phyloP scores from a whole-genome alignment of 2,113 vertebrate genomes.

The Lethenteron reissneri region DNA sequence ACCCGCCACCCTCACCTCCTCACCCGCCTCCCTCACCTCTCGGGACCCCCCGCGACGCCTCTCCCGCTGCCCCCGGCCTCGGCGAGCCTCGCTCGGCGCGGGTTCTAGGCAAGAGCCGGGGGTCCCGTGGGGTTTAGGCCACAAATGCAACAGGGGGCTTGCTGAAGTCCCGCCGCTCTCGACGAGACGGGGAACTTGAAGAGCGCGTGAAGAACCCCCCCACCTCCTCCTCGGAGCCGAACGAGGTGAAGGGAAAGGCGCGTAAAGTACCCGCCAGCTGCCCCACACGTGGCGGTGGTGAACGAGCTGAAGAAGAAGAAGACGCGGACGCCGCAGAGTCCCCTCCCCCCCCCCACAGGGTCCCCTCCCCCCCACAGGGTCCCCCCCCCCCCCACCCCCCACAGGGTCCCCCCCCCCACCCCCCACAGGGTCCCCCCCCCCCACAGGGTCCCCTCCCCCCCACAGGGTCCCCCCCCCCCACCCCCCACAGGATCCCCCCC shows the following conservation, averaged over 20 bases:
- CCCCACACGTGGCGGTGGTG: constrained; percentile 11
- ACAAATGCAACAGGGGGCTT: constrained; percentile 2
- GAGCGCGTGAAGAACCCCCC: constrained; percentile 20
- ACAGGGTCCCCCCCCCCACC: constrained; percentile 2
- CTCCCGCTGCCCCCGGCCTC: neutral
- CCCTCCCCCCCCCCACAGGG: neutral
- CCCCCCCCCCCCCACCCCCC: constrained; percentile 9
- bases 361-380: neutral
- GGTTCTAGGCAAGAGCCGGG: constrained; percentile 7
- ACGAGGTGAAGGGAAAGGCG: neutral
- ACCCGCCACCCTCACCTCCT: neutral
- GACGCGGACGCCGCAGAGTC: constrained; percentile 26
- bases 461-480: constrained; percentile 14
- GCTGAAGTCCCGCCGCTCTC: constrained; percentile 10
- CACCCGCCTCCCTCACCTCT: neutral
- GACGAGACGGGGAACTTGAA: constrained; percentile 25
- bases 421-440: neutral
- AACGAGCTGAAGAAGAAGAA: constrained; percentile 33
- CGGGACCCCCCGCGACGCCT: neutral
- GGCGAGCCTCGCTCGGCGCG: neutral
- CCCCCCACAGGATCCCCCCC: constrained; percentile 14
- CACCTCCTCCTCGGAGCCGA: neutral
- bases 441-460: neutral
- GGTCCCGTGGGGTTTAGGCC: neutral
- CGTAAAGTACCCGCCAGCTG: constrained; percentile 5